Evolutionary conservation across 2,113 vertebrate species (phyloP), one percentile per base, ranked within the genome.

Genomic region (Fregetta grallaria): DNA sequence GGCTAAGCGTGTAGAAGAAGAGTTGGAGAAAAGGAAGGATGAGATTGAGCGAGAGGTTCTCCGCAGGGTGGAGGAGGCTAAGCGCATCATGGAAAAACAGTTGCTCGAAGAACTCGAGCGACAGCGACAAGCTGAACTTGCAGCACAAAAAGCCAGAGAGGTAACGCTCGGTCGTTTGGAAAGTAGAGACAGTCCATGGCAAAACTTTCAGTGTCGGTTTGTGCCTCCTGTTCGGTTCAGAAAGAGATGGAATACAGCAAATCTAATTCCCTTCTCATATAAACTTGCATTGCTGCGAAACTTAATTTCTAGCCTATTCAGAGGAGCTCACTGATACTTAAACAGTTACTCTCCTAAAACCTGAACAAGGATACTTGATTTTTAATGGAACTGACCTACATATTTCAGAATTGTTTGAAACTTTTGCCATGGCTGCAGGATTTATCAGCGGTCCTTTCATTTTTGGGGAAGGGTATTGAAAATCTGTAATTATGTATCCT

Each of bases 101-200:
- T 99, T 99, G 98, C 99, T 99, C 98, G 99, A 99, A 98, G 99
- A 99, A 98, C 99, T 99, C 98, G 99, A 99, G 98, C 98, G 98
- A 97, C 99, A 99, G 98, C 98, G 99, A 98, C 99, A 99, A 98
- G 99, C 99, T 68, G 99, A 99, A 98, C 98, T 99, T 98, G 98
- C 99, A 62, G 99, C 99, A 78, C 99, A 99, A 98, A 99, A 99
- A 98, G 99, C 99, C 97, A 99, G 99, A 99, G 99, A 99, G 99
- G 99, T 99, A 99, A 99, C 99, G 99, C 99, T 99, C 98, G 99
- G 99, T 99, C 99, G 99, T 99, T 99, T 98, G 99, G 99, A 99
- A 99, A 98, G 98, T 98, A 99, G 98, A 98, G 98, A 98, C 98
- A 98, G 98, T 98, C 99, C 98, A 98, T 99, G 99, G 99, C 98